These are phyloP conservation scores for Cyprinus carpio DNA, from an alignment of 2,113 vertebrate genomes.

Conservation along the genomic window DNA sequence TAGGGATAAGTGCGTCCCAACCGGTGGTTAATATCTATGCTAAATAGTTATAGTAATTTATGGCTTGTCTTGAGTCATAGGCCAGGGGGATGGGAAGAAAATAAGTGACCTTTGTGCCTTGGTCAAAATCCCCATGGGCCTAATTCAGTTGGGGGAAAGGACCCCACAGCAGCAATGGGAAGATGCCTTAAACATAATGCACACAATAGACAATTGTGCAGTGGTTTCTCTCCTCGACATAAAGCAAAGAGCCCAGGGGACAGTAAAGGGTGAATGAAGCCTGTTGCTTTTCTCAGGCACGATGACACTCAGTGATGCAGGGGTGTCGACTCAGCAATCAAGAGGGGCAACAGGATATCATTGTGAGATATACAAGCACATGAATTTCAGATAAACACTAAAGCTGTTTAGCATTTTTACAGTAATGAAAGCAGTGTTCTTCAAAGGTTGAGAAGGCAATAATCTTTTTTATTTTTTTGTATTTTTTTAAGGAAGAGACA, in stretches of 20 bases:
- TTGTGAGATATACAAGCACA: neutral
- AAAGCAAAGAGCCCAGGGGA: slow-evolving; percentile 72
- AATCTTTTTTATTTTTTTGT: too few species aligned
- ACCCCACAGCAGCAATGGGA: slow-evolving; percentile 78
- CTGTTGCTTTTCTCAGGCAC: slow-evolving; percentile 71
- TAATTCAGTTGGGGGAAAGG: slow-evolving; percentile 74
- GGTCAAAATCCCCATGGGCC: slow-evolving; percentile 78
- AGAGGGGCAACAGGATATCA: slow-evolving; percentile 26
- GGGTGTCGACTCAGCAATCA: slow-evolving; percentile 66
- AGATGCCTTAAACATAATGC: slow-evolving; percentile 78
- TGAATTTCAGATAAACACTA: neutral
- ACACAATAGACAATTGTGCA: slow-evolving; percentile 78
- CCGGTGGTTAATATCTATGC: slow-evolving; percentile 61
- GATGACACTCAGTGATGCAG: slow-evolving; percentile 34
- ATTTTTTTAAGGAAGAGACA: too few species aligned
- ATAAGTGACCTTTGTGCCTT: slow-evolving; percentile 75
- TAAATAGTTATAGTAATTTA: slow-evolving; percentile 71
- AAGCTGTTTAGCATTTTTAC: neutral
- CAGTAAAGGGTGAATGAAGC: slow-evolving; percentile 68
- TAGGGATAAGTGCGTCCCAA: slow-evolving; percentile 36
- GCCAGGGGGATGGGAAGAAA: slow-evolving; percentile 57
- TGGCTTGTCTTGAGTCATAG: slow-evolving; percentile 59
- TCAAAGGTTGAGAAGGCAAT: neutral
- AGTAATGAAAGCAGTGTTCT: neutral
- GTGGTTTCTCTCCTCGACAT: slow-evolving; percentile 68